A percentile compares a stretch with the other conserved stretches of the same genome.
Conservation (phyloP, 2,797 vertebrate species). For the Rhodeus uyekii region DNA sequence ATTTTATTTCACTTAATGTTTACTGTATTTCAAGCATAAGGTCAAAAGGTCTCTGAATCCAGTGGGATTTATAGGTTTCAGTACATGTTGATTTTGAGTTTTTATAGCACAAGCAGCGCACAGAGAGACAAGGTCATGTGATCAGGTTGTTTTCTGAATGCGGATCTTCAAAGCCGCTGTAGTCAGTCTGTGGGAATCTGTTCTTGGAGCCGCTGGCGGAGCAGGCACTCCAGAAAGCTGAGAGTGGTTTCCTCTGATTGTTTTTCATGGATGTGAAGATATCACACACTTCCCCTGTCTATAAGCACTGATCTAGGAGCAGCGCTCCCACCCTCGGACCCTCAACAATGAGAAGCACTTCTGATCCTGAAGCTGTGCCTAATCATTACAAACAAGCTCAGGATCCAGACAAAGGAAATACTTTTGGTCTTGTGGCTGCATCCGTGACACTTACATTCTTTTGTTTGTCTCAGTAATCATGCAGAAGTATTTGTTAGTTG, state of each 20-base stretch:
- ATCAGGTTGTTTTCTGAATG: background rate
- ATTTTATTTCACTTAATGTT: too few species aligned
- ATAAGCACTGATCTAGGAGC: conserved; percentile 12
- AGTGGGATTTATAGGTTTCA: background rate
- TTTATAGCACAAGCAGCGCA: background rate
- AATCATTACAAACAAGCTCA: background rate
- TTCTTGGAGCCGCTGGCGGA: conserved; percentile 40
- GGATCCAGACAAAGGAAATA: conserved; percentile 8
- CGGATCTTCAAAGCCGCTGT: conserved; percentile 30
- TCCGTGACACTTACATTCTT: background rate
- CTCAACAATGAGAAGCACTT: background rate
- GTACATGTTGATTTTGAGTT: background rate
- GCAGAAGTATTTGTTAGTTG: background rate
- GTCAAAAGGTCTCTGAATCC: background rate
- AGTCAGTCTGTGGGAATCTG: conserved; percentile 56
- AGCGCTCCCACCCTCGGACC: background rate
- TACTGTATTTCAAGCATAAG: background rate
- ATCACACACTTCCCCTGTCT: conserved; percentile 50
- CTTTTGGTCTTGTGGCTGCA: background rate
- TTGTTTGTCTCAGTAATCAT: background rate
- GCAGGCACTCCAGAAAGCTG: conserved; percentile 63
- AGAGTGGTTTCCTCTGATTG: conserved; percentile 75
- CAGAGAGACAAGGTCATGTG: background rate
- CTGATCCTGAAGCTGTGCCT: background rate
- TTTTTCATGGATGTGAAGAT: conserved; percentile 57